These are phyloP conservation scores for Heliopora coerulea DNA, from an alignment of 92 coral and sea anemone species.

Conservation along the genomic window DNA sequence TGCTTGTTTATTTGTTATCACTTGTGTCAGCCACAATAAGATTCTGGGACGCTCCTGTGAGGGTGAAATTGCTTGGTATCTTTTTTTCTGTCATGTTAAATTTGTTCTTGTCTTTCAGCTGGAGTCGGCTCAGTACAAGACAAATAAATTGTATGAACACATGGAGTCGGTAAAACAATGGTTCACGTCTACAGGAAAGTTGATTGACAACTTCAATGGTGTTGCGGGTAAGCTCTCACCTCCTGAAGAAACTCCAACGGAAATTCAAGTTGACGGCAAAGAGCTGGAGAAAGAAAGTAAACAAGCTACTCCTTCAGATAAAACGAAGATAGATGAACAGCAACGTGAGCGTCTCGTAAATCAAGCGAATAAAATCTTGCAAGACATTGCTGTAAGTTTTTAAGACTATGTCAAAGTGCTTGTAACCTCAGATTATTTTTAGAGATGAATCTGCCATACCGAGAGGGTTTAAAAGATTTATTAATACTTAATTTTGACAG, in stretches of 20 bases:
- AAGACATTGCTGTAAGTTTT: conserved; percentile 31
- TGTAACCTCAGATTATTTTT: too few species aligned
- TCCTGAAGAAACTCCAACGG: neutral
- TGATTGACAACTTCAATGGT: conserved; percentile 15
- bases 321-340: neutral
- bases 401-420: too few species aligned
- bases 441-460: too few species aligned
- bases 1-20: too few species aligned
- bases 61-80: too few species aligned
- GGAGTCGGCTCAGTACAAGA: conserved; percentile 15
- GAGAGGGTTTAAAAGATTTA: too few species aligned
- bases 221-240: neutral
- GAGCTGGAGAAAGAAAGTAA: neutral
- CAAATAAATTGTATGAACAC: conserved; percentile 7
- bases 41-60: too few species aligned
- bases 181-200: neutral
- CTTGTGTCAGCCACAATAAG: too few species aligned
- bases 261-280: neutral
- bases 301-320: neutral
- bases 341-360: neutral
- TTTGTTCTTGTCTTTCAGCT: neutral
- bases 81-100: neutral
- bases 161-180: conserved; percentile 15
- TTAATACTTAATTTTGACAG: too few species aligned
- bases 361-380: conserved; percentile 11